Evolutionary conservation across 2,113 vertebrate genomes (phyloP).

Genomic region (Kryptolebias marmoratus): DNA sequence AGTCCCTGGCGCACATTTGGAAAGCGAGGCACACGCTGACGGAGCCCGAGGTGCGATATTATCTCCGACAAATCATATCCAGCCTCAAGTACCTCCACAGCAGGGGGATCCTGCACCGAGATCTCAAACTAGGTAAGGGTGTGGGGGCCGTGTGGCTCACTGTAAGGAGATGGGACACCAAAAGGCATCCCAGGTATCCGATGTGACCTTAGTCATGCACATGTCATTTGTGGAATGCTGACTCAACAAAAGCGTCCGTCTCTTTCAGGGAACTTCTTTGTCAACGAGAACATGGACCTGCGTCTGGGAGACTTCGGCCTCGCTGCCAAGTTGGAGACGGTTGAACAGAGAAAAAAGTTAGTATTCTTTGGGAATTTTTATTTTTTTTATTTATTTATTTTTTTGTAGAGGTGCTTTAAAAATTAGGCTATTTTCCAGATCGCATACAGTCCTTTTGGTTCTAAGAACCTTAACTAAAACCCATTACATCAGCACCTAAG

Average conservation of each 20-base stretch:
- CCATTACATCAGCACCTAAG: conserved; percentile 31
- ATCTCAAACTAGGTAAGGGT: conserved; percentile 92
- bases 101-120: conserved; percentile 92
- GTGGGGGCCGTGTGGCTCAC: too few relatives aligned
- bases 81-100: conserved; percentile 96
- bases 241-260: conserved; percentile 46
- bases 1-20: conserved; percentile 99
- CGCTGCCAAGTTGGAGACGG: conserved; percentile 89
- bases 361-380: conserved; percentile 38
- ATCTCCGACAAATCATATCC: conserved; percentile 95
- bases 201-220: conserved; percentile 28
- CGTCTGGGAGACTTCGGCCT: conserved; percentile 96
- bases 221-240: conserved; percentile 54
- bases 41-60: conserved; percentile 97
- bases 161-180: neutral
- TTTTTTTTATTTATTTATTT: neutral
- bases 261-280: conserved; percentile 94
- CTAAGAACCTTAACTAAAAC: conserved; percentile 2
- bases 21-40: conserved; percentile 95
- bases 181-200: conserved; percentile 64
- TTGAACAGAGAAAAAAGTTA: conserved; percentile 94
- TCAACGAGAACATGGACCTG: conserved; percentile 98
- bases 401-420: neutral
- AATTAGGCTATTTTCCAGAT: neutral
- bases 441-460: neutral